Percentiles rank a stretch among this genome's conserved stretches.
Evolutionary conservation across 2,113 vertebrate genomes (phyloP).

Genomic region (Acrocephalus arundinaceus): DNA sequence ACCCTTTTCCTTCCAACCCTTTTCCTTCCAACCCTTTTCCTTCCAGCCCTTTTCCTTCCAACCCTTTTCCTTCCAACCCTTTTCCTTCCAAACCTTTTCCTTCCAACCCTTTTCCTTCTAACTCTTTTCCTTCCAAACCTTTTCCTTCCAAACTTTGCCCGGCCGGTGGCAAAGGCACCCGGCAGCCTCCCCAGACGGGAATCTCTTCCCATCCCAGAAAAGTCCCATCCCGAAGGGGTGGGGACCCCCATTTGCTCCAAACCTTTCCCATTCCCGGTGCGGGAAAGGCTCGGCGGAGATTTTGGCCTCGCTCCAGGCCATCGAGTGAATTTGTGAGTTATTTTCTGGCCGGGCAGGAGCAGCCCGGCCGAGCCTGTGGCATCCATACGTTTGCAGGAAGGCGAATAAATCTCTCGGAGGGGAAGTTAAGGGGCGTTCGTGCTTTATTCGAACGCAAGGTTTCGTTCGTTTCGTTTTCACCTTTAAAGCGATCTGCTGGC

Average conservation of each 20-base stretch:
- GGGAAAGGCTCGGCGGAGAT: background rate
- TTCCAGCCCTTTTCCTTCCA: no score
- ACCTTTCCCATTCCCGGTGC: no score
- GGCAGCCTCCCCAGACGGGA: background rate
- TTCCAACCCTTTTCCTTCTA: background rate
- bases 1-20: background rate
- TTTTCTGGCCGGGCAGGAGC: background rate
- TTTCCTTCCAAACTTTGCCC: background rate
- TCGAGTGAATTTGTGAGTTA: background rate
- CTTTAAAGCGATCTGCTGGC: constrained; percentile 9
- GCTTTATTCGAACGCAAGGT: background rate
- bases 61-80: no score
- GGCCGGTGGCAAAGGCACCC: background rate
- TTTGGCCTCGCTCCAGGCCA: constrained; percentile 27
- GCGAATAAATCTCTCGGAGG: background rate
- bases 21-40: background rate
- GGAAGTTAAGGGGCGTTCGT: background rate
- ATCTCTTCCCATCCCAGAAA: background rate
- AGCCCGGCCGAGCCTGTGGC: background rate
- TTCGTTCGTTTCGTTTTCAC: constrained; percentile 31
- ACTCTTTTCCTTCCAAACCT: background rate
- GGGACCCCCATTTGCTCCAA: no score
- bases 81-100: no score
- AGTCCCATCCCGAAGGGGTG: background rate
- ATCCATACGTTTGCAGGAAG: background rate